Base-by-base conservation (phyloP, 2,797 vertebrate species). In the Syngnathus acus region DNA sequence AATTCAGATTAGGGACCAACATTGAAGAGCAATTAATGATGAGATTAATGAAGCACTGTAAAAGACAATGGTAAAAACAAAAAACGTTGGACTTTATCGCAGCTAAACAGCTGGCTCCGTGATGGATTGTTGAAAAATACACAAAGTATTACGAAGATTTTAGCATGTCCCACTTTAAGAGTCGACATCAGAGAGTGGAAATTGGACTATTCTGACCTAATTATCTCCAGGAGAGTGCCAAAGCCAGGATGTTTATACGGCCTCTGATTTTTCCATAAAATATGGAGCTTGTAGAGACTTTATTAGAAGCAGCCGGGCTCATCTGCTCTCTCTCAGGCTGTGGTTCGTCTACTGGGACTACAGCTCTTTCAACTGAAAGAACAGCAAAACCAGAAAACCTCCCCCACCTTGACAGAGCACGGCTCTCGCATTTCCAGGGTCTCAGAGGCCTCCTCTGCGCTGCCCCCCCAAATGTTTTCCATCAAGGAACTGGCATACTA, bases 391-490 rank as follows among this genome's bases (percentile, higher is more conserved):
- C 65, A 21, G 16, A 72, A 32, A 32, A 72, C 72, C 62, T 26
- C 69, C 67, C 69, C 65, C 37, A 50, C 61, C 45, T 63, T 42
- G 1, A 61, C 61, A 64, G 67, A 73, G 77, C 66, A 66, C 53
- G 32, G 37, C 64, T 72, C 73, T 78, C 68, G 21, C 65, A 69
- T 72, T 78, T 74, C 65, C 63, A 62, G 68, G 64, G 67, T 80
- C 76, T 71, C 78, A 50, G 66, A 81, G 76, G 66, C 74, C 83
- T 65, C 68, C 53, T 69, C 53, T 3, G 26, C 65, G 62, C 70
- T 69, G 70, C 67, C 72, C 73, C 32, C 72, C 68, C 65, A 26
- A 82, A 83, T 89, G 86, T 85, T 85, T 88, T 81, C 82, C 80
- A 87, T 87, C 82, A 84, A 77, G 78, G 68, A 71, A 67, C 70